phyloP scores from a whole-genome alignment of 2,888 invertebrate species.

The Pterobdella sp. region DNA sequence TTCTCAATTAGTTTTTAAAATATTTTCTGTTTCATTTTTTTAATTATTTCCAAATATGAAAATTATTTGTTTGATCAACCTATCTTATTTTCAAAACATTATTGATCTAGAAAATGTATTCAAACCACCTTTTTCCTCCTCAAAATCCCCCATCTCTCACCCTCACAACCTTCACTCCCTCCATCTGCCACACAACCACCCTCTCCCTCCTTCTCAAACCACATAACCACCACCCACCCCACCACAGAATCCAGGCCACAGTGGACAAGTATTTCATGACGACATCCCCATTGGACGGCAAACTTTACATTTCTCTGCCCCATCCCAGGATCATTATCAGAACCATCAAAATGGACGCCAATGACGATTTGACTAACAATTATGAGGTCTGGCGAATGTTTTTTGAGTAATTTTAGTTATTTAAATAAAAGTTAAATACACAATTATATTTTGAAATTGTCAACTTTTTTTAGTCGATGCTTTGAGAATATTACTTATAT shows the following conservation, averaged over 20 bases:
- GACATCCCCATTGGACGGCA: constrained; percentile 89
- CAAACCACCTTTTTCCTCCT: no score
- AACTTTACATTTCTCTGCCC: constrained; percentile 89
- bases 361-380: constrained; percentile 56
- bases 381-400: constrained; percentile 82
- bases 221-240: not conserved
- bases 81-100: not conserved
- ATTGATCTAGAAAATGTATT: no score
- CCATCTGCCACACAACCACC: not conserved
- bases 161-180: not conserved
- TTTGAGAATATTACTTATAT: no score
- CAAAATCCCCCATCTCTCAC: not conserved
- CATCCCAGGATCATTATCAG: constrained; percentile 52
- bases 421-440: no score
- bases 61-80: not conserved
- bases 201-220: not conserved
- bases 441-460: no score
- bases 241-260: not conserved
- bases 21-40: not conserved
- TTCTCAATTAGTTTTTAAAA: not conserved
- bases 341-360: constrained; percentile 50
- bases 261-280: constrained; percentile 87
- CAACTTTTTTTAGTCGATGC: no score
- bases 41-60: not conserved
- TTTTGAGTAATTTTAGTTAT: no score